Evolutionary conservation across 2,113 vertebrate genomes (phyloP).

Genomic region (Burhinus bistriatus): DNA sequence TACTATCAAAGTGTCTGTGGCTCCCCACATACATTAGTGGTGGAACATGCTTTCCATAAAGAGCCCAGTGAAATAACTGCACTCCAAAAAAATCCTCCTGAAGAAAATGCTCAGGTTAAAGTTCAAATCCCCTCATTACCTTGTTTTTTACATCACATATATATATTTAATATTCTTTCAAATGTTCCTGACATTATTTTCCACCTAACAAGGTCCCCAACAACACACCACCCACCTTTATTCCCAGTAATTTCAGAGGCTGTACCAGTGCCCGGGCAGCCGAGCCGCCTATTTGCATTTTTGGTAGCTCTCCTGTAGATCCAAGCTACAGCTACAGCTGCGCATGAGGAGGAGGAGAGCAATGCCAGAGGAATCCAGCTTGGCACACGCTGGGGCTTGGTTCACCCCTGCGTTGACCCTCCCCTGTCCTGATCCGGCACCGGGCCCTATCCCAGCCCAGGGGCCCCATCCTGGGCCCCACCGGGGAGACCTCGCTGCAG

Average conservation of each 20-base stretch:
- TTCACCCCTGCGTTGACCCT: neutral
- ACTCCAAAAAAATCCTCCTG: neutral
- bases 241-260: neutral
- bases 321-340: neutral
- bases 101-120: neutral
- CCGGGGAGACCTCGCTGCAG: neutral
- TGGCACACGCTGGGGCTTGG: too few relatives aligned
- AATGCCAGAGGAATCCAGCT: neutral
- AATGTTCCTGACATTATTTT: neutral
- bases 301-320: neutral
- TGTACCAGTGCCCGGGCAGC: neutral
- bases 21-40: neutral
- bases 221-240: rapidly evolving
- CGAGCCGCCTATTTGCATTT: neutral
- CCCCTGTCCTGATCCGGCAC: neutral
- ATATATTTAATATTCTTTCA: neutral
- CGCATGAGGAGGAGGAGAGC: neutral
- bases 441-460: neutral
- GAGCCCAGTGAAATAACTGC: neutral
- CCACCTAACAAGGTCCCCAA: neutral
- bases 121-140: neutral
- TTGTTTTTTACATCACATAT: neutral
- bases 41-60: neutral
- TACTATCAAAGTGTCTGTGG: neutral
- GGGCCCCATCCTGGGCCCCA: rapidly evolving